Conservation (phyloP, 2,113 vertebrate genomes). For the Laterallus jamaicensis region DNA sequence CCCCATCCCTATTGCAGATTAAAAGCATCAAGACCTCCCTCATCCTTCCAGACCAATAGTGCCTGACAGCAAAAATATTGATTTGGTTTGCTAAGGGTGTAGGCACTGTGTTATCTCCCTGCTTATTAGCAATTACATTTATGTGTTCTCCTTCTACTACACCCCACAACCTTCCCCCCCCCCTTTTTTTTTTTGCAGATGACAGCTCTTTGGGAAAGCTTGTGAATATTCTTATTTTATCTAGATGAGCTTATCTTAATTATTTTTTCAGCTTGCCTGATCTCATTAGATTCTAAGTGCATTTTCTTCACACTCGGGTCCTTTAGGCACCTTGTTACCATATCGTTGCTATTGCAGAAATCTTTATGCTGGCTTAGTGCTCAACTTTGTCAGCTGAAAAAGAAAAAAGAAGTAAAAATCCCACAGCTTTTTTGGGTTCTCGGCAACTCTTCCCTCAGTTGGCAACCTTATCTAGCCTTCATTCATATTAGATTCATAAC, state of each 20-base stretch:
- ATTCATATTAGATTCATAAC: neutral
- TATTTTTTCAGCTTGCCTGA: neutral
- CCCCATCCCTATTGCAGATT: neutral
- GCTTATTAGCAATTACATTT: neutral
- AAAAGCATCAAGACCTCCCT: neutral
- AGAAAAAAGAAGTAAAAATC: neutral
- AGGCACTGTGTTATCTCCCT: neutral
- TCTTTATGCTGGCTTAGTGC: neutral
- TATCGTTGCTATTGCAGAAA: neutral
- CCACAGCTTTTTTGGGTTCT: neutral
- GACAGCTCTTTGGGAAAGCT: neutral
- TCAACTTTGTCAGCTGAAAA: neutral
- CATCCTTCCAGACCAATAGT: neutral
- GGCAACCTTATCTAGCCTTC: neutral
- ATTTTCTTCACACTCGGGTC: neutral
- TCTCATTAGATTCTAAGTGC: neutral
- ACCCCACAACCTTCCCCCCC: fast-evolving
- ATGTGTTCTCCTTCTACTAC: neutral
- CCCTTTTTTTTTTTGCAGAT: neutral
- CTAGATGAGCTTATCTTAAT: neutral
- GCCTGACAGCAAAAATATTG: neutral
- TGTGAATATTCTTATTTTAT: neutral
- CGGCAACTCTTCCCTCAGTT: neutral
- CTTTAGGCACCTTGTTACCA: neutral
- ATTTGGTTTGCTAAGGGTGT: neutral